These are phyloP conservation scores for Caenorhabditis imperialis DNA, from an alignment of 2,888 invertebrate genomes.

Conservation along the genomic window DNA sequence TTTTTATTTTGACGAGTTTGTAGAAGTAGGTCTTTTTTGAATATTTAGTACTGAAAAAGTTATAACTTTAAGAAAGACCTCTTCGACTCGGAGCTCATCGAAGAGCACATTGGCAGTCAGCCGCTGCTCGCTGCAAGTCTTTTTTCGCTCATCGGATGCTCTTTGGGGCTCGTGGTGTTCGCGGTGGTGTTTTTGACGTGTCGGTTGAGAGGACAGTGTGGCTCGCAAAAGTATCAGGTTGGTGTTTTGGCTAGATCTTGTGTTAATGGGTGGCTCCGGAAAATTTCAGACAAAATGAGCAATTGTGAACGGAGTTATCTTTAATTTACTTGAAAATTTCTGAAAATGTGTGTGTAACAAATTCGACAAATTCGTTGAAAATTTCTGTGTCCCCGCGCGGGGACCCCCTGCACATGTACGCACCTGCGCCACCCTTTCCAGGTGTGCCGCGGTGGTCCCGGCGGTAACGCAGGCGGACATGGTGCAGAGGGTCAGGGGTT, in stretches of 20 bases:
- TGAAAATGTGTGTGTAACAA: not conserved
- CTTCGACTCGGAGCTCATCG: constrained; percentile 46
- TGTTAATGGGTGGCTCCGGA: not conserved
- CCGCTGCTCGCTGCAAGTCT: constrained; percentile 54
- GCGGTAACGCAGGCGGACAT: too few relatives aligned
- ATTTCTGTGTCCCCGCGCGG: too few relatives aligned
- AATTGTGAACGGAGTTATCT: not conserved
- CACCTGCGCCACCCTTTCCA: too few relatives aligned
- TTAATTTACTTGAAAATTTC: not conserved
- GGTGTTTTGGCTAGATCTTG: not conserved
- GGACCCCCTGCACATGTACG: too few relatives aligned
- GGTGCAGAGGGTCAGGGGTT: too few relatives aligned
- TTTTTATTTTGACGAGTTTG: not conserved
- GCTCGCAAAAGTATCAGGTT: constrained; percentile 63
- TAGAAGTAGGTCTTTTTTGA: constrained; percentile 3
- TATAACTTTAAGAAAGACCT: constrained; percentile 60
- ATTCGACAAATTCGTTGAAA: too few relatives aligned
- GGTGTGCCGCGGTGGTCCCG: too few relatives aligned
- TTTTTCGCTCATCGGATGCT: constrained; percentile 45
- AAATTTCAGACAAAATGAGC: not conserved
- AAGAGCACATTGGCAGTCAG: constrained; percentile 58
- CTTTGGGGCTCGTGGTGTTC: constrained; percentile 40
- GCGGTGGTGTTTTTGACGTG: constrained; percentile 55
- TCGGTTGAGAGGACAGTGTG: constrained; percentile 57
- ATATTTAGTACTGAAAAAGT: too few relatives aligned